phyloP scores from a whole-genome alignment of 2,113 vertebrate species.

The Progne subis region DNA sequence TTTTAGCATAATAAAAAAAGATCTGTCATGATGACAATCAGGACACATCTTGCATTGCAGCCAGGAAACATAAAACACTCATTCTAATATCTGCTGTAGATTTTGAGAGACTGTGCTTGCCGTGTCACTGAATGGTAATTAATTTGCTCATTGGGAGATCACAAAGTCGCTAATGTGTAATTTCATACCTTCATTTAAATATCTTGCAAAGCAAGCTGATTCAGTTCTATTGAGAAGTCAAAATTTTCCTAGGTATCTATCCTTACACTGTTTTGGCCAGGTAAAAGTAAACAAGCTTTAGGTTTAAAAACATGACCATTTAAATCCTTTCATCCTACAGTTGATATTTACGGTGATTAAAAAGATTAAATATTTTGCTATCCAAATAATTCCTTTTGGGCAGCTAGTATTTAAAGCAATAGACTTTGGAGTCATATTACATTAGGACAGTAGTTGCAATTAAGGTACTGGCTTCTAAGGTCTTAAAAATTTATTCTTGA shows the following conservation, averaged over 20 bases:
- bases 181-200: conserved; percentile 24
- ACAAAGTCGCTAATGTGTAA: neutral
- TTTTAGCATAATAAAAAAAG: conserved; percentile 46
- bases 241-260: neutral
- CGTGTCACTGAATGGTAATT: conserved; percentile 43
- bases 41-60: neutral
- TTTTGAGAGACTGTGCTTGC: conserved; percentile 2
- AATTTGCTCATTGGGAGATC: conserved; percentile 23
- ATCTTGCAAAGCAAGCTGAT: conserved; percentile 20
- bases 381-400: conserved; percentile 69
- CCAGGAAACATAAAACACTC: neutral
- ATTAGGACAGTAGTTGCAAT: conserved; percentile 60
- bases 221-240: conserved; percentile 5
- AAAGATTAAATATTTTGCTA: conserved; percentile 72
- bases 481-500: conserved; percentile 20
- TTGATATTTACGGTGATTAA: conserved; percentile 70
- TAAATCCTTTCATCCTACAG: conserved; percentile 70
- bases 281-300: conserved; percentile 50
- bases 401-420: conserved; percentile 75
- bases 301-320: conserved; percentile 64
- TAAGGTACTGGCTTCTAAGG: conserved; percentile 46
- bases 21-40: neutral
- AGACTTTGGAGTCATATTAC: conserved; percentile 66
- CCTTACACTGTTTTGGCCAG: neutral
- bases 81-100: neutral